Percentiles rank a stretch among this genome's conserved stretches.
Conservation (phyloP, 2,888 invertebrate species). For the Melitaea athalia region DNA sequence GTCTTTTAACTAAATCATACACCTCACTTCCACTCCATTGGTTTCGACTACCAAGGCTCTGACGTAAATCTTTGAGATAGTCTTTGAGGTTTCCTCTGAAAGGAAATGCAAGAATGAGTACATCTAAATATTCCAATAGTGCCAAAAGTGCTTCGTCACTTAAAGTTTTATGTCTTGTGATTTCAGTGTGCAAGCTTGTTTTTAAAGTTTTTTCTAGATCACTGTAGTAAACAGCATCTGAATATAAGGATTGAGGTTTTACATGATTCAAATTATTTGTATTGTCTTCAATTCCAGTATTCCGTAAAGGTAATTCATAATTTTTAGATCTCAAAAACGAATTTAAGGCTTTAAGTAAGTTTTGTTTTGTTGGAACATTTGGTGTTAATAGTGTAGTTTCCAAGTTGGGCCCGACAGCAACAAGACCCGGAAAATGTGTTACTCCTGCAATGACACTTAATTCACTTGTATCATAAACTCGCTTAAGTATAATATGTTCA, state of each 20-base stretch:
- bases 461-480: conserved; percentile 81
- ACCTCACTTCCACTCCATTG: conserved; percentile 84
- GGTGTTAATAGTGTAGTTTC: conserved; percentile 65
- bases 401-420: conserved; percentile 71
- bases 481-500: conserved; percentile 80
- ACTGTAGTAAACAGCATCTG: conserved; percentile 88
- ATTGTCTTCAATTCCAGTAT: conserved; percentile 48
- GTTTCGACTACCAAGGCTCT: conserved; percentile 72
- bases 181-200: conserved; percentile 91
- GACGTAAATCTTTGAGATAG: conserved; percentile 84
- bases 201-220: conserved; percentile 95
- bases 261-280: conserved; percentile 51
- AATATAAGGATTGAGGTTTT: conserved; percentile 39
- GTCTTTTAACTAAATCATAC: conserved; percentile 76
- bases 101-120: conserved; percentile 91
- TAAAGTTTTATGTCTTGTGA: conserved; percentile 86
- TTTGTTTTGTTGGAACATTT: conserved; percentile 65
- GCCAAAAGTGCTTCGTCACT: conserved; percentile 87
- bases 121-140: conserved; percentile 87
- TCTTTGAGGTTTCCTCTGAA: conserved; percentile 85
- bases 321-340: conserved; percentile 75
- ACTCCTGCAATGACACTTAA: conserved; percentile 74
- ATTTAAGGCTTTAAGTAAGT: conserved; percentile 76
- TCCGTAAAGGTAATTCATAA: conserved; percentile 64
- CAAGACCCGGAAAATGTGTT: conserved; percentile 79